A percentile compares a stretch with the other conserved stretches of the same genome.
phyloP scores from a whole-genome alignment of 2,888 invertebrate genomes.

The Caenorhabditis zanzibari region DNA sequence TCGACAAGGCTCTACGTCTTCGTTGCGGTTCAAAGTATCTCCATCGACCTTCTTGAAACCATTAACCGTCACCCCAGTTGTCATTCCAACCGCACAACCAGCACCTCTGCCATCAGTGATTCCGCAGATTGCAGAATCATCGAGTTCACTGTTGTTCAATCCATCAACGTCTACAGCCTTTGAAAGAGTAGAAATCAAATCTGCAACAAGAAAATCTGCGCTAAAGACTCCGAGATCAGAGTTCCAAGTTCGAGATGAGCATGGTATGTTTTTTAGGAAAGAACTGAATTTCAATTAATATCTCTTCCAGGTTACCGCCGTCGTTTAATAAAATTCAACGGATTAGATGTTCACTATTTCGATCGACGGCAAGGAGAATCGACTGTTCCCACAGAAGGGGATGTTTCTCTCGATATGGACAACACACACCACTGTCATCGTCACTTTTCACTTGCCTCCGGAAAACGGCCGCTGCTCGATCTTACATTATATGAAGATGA shows the following conservation, averaged over 20 bases:
- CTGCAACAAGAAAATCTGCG: slow-evolving; percentile 11
- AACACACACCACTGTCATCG: slow-evolving; percentile 51
- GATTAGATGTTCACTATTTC: slow-evolving; percentile 61
- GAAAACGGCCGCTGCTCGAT: slow-evolving; percentile 51
- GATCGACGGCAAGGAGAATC: slow-evolving; percentile 52
- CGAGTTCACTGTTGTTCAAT: too few species aligned
- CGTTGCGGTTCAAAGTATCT: slow-evolving; percentile 59
- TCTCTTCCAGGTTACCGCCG: slow-evolving; percentile 25
- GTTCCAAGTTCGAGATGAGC: slow-evolving; percentile 16
- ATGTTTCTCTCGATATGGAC: slow-evolving; percentile 57
- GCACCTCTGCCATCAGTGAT: background rate
- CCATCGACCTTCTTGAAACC: slow-evolving; percentile 43
- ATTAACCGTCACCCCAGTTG: background rate
- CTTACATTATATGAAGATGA: slow-evolving; percentile 25
- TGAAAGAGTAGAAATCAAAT: background rate
- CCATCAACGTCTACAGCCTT: slow-evolving; percentile 38
- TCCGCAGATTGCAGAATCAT: background rate
- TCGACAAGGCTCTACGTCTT: slow-evolving; percentile 34
- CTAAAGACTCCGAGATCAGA: slow-evolving; percentile 9
- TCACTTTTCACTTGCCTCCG: slow-evolving; percentile 36
- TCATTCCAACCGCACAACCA: background rate
- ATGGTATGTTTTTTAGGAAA: background rate
- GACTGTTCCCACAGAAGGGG: slow-evolving; percentile 59
- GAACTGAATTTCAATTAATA: background rate
- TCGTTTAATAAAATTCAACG: slow-evolving; percentile 25